Evolutionary conservation across 2,113 vertebrate species (phyloP), one percentile per base, ranked within the genome.

Genomic region (Campylorhamphus procurvoides): DNA sequence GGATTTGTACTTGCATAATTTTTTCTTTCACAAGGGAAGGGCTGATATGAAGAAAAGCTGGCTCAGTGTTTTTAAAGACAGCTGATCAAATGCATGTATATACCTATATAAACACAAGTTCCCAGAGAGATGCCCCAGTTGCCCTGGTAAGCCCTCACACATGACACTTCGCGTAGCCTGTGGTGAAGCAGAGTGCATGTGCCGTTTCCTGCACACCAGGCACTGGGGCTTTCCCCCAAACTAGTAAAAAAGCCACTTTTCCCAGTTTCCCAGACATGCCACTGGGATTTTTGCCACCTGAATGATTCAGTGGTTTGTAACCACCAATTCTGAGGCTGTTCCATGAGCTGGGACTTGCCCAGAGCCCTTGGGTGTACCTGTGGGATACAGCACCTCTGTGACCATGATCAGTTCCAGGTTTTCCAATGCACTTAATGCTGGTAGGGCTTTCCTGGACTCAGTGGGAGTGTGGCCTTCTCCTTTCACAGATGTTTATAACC

Each of bases 141-240:
- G 37, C 60, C 66, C 60, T 12, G 18, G 27, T 59, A n/a, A 75
- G 37, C 0, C 8, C 50, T 66, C 55, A 55, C 56, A 84, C 2
- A 7, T 46, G 56, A 46, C 22, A 12, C 28, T 25, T n/a, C 69
- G 39, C 1, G 0, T 0, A 64, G 46, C 19, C 83, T 27, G n/a
- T 8, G 53, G 27, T 64, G 37, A 29, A 74, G 42, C 28, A 64
- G 44, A 9, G 3, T 3, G 0, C 58, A 44, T 28, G 7, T 2
- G 2, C 67, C 1, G 24, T 31, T 83, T 74, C 58, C 59, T 73
- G 62, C 42, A 18, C 33, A 33, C 10, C 6, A 23, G 33, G 28
- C n/a, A 74, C 33, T 5, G 52, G 17, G 18, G 31, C 17, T 89
- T 55, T 62, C 77, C 83, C 47, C 23, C 42, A 35, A 42, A 50